phyloP scores from a whole-genome alignment of 2,113 vertebrate species.

The Seriola dumerili region DNA sequence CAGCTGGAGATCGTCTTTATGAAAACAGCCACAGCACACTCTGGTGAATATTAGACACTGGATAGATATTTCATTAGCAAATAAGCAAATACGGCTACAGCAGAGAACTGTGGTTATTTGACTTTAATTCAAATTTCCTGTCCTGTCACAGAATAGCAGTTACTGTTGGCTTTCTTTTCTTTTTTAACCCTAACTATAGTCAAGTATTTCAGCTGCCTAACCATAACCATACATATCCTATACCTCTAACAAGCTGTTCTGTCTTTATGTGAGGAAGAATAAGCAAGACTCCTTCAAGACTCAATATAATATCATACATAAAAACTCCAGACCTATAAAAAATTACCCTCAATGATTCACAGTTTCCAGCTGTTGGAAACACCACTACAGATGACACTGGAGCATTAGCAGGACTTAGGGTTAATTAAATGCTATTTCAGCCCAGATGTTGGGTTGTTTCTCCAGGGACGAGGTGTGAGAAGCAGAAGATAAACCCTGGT shows the following conservation, averaged over 20 bases:
- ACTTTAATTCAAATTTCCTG: too few relatives aligned
- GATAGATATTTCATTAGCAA: neutral
- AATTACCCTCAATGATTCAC: neutral
- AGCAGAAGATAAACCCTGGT: neutral
- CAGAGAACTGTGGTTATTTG: too few relatives aligned
- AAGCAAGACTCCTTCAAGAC: neutral
- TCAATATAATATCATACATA: neutral
- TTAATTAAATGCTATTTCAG: neutral
- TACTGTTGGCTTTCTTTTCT: too few relatives aligned
- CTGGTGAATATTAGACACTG: neutral
- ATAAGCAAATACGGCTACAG: neutral
- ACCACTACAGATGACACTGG: neutral
- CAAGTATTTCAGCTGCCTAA: too few relatives aligned
- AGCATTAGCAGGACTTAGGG: neutral
- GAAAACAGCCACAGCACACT: neutral
- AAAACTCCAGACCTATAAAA: too few relatives aligned
- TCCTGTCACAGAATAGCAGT: too few relatives aligned
- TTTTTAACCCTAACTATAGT: too few relatives aligned
- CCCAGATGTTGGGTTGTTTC: conserved; percentile 32
- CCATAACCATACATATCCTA: too few relatives aligned
- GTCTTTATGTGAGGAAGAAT: too few relatives aligned
- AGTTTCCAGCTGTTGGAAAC: neutral
- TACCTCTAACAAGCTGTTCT: too few relatives aligned
- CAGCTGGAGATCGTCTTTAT: neutral
- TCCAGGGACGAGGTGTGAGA: neutral